A percentile compares a stretch with the other conserved stretches of the same genome.
Conservation (phyloP, 2,113 vertebrate species). For the Gavialis gangeticus region DNA sequence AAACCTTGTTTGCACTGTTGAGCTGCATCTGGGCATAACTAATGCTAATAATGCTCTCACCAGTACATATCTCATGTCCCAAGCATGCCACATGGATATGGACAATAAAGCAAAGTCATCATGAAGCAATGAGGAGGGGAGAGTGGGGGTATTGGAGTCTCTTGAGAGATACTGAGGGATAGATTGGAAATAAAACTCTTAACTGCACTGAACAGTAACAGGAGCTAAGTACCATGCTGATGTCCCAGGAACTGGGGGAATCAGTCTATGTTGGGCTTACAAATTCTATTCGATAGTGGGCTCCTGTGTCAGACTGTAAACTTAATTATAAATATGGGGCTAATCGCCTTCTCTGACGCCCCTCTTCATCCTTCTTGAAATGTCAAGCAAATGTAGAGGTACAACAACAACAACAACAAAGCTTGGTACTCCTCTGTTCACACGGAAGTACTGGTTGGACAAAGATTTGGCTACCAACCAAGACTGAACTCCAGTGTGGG, state of each 20-base stretch:
- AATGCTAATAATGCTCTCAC: background rate
- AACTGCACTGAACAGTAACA: background rate
- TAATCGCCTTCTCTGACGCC: background rate
- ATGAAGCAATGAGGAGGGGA: background rate
- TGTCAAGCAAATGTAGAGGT: background rate
- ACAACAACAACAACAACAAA: background rate
- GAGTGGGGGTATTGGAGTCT: background rate
- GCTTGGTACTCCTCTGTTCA: background rate
- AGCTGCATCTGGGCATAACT: background rate
- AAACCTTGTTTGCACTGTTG: background rate
- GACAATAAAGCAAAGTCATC: background rate
- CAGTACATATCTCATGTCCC: background rate
- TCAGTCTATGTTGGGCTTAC: background rate
- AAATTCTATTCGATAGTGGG: background rate
- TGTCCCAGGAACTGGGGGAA: background rate
- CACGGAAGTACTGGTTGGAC: background rate
- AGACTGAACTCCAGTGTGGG: background rate
- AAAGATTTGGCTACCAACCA: conserved; percentile 2
- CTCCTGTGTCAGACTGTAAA: background rate
- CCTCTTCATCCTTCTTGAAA: too few species aligned
- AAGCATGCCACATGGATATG: background rate
- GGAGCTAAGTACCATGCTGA: background rate
- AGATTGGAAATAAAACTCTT: background rate
- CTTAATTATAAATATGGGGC: background rate
- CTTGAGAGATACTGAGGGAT: background rate